phyloP scores from a whole-genome alignment of 2,113 vertebrate genomes.

The Apistogramma diplotaenia region DNA sequence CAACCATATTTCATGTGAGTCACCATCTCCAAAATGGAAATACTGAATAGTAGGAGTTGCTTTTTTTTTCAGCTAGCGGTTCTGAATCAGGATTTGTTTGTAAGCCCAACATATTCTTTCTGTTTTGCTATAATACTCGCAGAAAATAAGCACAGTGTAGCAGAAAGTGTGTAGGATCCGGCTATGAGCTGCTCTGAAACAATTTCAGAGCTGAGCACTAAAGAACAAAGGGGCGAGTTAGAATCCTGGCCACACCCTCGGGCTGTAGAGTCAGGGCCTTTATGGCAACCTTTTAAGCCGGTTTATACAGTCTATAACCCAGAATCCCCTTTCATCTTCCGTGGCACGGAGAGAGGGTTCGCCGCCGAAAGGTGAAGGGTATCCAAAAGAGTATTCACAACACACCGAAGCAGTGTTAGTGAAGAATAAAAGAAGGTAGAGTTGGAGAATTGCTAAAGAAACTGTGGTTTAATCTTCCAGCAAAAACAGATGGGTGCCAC shows the following conservation, averaged over 20 bases:
- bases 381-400: conserved; percentile 24
- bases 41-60: not conserved
- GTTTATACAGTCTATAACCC: conserved; percentile 47
- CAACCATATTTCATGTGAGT: not conserved
- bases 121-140: not conserved
- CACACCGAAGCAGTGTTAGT: not conserved
- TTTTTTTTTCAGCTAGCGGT: not conserved
- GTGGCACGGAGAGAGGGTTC: conserved; percentile 27
- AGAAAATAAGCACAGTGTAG: not conserved
- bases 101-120: not conserved
- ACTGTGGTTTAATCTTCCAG: not conserved
- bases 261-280: conserved; percentile 56
- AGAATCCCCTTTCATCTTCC: conserved; percentile 60
- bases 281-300: conserved; percentile 52
- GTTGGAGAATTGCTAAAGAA: not conserved
- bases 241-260: conserved; percentile 57
- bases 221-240: conserved; percentile 59
- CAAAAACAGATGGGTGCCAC: not conserved
- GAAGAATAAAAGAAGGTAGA: not conserved
- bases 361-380: conserved; percentile 23
- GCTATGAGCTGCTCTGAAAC: conserved; percentile 38
- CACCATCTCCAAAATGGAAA: not conserved
- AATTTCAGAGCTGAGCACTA: conserved; percentile 25
- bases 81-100: conserved; percentile 18
- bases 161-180: conserved; percentile 5